Evolutionary conservation across 2,797 vertebrate genomes (phyloP).

Genomic region (Pangasius krempfi): DNA sequence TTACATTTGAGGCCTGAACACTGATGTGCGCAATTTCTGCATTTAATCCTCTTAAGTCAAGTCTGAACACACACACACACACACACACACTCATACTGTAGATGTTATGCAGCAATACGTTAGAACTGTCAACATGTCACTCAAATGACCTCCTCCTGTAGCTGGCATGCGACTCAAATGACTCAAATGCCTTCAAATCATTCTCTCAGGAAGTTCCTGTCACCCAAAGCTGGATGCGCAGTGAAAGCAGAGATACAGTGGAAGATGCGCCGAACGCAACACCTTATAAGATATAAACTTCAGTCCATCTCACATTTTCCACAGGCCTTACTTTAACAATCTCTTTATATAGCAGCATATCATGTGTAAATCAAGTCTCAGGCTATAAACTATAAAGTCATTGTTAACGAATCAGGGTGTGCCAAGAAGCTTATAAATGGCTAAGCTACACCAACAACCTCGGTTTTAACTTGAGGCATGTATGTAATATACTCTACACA

Average conservation of each 20-base stretch:
- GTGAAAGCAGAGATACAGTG: conserved; percentile 27
- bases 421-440: neutral
- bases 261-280: neutral
- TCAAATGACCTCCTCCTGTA: conserved; percentile 8
- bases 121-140: neutral
- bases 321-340: neutral
- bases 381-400: no score
- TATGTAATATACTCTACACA: neutral
- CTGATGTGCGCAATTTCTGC: neutral
- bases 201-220: conserved; percentile 38
- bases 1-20: neutral
- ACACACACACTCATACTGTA: neutral
- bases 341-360: neutral
- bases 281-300: neutral
- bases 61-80: neutral
- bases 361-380: neutral
- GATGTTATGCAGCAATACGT: neutral
- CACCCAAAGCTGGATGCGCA: conserved; percentile 26
- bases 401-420: neutral
- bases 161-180: conserved; percentile 3
- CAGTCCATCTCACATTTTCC: neutral
- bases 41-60: neutral
- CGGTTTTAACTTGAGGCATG: neutral
- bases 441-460: neutral
- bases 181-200: neutral